Percentiles rank a stretch among this genome's conserved stretches.
These are phyloP conservation scores for Myotis pilosus DNA, from an alignment of 2,797 vertebrate genomes.

Conservation along the genomic window DNA sequence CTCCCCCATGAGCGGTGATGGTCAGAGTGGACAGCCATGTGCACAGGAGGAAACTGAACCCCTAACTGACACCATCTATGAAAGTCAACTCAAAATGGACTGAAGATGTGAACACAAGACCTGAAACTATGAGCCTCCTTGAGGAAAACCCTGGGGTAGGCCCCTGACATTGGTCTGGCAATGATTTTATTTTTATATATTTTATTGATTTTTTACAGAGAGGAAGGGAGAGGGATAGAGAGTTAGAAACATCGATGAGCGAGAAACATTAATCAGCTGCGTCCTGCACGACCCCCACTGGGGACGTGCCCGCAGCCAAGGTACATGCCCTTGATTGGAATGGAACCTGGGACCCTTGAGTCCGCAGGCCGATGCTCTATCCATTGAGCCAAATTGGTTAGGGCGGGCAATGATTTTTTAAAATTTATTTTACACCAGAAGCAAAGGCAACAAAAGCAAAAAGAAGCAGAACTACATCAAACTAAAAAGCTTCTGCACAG, in stretches of 20 bases:
- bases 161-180: neutral
- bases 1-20: neutral
- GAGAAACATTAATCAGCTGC: too few relatives aligned
- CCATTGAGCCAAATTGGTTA: too few relatives aligned
- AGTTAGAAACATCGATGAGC: too few relatives aligned
- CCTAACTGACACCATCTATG: neutral
- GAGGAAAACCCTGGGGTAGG: neutral
- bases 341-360: too few relatives aligned
- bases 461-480: neutral
- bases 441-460: neutral
- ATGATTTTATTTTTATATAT: neutral
- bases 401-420: neutral
- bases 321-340: too few relatives aligned
- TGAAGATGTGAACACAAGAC: neutral
- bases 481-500: neutral
- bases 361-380: too few relatives aligned
- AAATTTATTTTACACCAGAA: neutral
- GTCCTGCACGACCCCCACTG: too few relatives aligned
- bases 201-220: too few relatives aligned
- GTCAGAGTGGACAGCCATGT: neutral
- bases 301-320: too few relatives aligned
- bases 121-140: neutral
- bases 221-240: too few relatives aligned
- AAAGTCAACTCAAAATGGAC: neutral
- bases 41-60: neutral